Percentiles rank a stretch among this genome's conserved stretches.
Conservation (phyloP, 2,888 invertebrate species). For the Euspilapteryx auroguttella region DNA sequence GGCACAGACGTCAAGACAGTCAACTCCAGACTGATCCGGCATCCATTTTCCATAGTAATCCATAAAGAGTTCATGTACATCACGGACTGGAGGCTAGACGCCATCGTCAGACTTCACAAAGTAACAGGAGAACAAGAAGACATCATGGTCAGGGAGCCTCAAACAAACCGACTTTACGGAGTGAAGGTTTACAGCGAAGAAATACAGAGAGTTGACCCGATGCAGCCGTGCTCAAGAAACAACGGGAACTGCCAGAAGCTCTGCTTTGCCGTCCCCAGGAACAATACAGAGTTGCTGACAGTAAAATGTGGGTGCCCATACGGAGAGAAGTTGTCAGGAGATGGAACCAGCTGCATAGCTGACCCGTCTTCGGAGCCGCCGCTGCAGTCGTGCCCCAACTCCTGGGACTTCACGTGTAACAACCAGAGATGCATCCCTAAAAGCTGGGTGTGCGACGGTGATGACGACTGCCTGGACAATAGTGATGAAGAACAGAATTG, state of each 20-base stretch:
- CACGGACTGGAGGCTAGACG: constrained; percentile 95
- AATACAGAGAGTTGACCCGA: constrained; percentile 69
- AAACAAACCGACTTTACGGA: constrained; percentile 87
- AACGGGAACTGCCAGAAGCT: constrained; percentile 94
- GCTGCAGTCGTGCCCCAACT: constrained; percentile 84
- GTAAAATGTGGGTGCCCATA: constrained; percentile 90
- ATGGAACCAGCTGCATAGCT: constrained; percentile 70
- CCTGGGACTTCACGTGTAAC: constrained; percentile 92
- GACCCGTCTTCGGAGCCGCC: constrained; percentile 88
- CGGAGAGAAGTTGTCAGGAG: constrained; percentile 78
- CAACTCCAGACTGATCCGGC: constrained; percentile 80
- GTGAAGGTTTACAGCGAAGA: constrained; percentile 84
- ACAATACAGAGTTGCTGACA: constrained; percentile 56
- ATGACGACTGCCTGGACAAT: constrained; percentile 94
- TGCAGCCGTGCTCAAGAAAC: constrained; percentile 80
- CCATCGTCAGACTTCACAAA: constrained; percentile 89
- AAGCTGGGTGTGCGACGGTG: constrained; percentile 95
- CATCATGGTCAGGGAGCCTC: constrained; percentile 84
- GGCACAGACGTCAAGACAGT: constrained; percentile 91
- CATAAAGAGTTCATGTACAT: constrained; percentile 92
- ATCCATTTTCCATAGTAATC: constrained; percentile 92
- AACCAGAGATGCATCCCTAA: constrained; percentile 91
- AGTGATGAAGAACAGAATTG: constrained; percentile 95
- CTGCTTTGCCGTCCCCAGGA: constrained; percentile 86
- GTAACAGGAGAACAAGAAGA: constrained; percentile 85